Evolutionary conservation across 2,113 vertebrate genomes (phyloP).

Genomic region (Saccopteryx leptura): DNA sequence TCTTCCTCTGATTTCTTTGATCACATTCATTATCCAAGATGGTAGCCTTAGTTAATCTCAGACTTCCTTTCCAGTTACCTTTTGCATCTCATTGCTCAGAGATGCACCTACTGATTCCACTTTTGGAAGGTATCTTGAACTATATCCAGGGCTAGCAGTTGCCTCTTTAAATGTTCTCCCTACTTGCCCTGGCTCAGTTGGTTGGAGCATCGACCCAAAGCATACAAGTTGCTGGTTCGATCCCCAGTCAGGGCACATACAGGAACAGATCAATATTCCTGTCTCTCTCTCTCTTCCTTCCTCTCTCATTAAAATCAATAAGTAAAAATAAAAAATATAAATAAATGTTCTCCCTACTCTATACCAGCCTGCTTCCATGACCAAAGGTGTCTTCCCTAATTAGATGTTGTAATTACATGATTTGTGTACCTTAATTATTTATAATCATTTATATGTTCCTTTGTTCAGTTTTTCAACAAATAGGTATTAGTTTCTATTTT

Average conservation of each 20-base stretch:
- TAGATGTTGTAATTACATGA: neutral
- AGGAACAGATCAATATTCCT: too few relatives aligned
- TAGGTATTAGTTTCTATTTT: neutral
- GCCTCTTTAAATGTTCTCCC: neutral
- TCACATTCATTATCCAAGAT: neutral
- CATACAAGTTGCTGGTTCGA: too few relatives aligned
- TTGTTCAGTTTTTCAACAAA: conserved; percentile 8
- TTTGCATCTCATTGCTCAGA: neutral
- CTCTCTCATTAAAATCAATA: too few relatives aligned
- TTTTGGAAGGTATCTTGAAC: neutral
- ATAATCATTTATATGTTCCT: neutral
- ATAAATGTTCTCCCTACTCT: neutral
- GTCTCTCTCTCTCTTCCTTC: too few relatives aligned
- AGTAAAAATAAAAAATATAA: too few relatives aligned
- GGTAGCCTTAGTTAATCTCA: neutral
- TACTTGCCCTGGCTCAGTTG: too few relatives aligned
- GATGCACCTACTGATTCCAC: neutral
- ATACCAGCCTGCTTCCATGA: neutral
- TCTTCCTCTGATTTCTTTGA: neutral
- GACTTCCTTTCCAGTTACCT: neutral
- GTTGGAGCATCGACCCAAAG: too few relatives aligned
- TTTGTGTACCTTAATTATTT: conserved; percentile 8
- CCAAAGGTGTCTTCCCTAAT: neutral
- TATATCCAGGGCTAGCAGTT: neutral
- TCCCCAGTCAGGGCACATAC: too few relatives aligned